phyloP scores from a whole-genome alignment of 2,888 invertebrate species.

The Scelioninae gen. 1 region DNA sequence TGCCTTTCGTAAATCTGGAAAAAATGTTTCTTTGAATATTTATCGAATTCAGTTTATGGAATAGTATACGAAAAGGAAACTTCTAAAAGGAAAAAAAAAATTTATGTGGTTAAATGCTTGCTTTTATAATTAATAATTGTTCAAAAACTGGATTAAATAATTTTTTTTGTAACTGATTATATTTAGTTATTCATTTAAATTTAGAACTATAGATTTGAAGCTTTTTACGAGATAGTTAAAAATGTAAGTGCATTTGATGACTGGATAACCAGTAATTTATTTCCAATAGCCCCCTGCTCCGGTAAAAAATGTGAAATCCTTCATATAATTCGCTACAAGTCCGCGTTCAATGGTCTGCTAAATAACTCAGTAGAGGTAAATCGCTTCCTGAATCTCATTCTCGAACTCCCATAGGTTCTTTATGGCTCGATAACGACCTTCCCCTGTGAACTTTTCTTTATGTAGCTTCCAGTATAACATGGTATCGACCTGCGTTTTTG shows the following conservation, averaged over 20 bases:
- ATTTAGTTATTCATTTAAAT: too few species aligned
- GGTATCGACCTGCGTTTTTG: slow-evolving; percentile 57
- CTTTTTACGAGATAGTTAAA: too few species aligned
- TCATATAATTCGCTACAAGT: slow-evolving; percentile 45
- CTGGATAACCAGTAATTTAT: slow-evolving; percentile 8
- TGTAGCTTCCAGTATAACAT: slow-evolving; percentile 29
- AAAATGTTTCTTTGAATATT: too few species aligned
- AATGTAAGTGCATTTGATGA: neutral
- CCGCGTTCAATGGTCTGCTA: slow-evolving; percentile 58
- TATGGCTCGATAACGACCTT: slow-evolving; percentile 69
- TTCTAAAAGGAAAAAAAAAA: too few species aligned
- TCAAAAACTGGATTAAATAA: too few species aligned
- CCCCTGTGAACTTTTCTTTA: slow-evolving; percentile 59
- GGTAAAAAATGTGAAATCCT: neutral
- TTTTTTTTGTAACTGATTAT: too few species aligned
- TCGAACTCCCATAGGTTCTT: slow-evolving; percentile 61
- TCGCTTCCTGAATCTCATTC: slow-evolving; percentile 67
- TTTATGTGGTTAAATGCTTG: too few species aligned
- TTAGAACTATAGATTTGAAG: too few species aligned
- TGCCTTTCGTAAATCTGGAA: too few species aligned
- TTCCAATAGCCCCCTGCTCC: slow-evolving; percentile 11
- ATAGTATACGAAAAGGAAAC: too few species aligned
- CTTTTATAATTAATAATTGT: too few species aligned
- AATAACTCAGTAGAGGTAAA: slow-evolving; percentile 69
- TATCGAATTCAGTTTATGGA: too few species aligned